Conservation (phyloP, 2,888 invertebrate genomes). For the Cephus pulcher region DNA sequence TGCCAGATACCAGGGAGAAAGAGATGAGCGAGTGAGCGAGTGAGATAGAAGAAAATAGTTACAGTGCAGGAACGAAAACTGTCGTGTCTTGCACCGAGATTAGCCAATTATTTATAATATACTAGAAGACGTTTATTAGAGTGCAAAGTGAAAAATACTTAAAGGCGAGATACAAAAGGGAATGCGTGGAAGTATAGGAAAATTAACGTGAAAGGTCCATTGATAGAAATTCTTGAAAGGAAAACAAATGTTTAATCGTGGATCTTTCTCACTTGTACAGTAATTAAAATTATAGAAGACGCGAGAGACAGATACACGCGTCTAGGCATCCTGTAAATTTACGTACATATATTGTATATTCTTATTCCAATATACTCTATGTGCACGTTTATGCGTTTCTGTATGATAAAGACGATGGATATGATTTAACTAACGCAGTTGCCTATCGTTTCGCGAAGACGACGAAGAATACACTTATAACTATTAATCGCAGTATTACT, state of each 20-base stretch:
- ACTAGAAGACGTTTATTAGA: not conserved
- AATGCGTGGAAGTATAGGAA: not conserved
- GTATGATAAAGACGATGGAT: not conserved
- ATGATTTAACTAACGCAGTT: conserved; percentile 15
- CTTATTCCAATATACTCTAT: not conserved
- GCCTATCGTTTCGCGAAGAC: conserved; percentile 41
- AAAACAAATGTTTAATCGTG: not conserved
- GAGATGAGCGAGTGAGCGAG: not conserved
- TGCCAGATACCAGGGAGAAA: not conserved
- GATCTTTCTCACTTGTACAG: not conserved
- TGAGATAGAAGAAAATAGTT: conserved; percentile 1
- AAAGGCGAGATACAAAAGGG: conserved; percentile 21
- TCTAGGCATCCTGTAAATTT: not conserved
- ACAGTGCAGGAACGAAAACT: not conserved
- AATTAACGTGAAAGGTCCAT: not conserved
- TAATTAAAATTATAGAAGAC: not conserved
- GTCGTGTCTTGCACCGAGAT: not conserved
- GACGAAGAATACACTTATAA: conserved; percentile 48
- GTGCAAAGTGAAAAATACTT: conserved; percentile 11
- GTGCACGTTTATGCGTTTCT: not conserved
- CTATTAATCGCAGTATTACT: conserved; percentile 65
- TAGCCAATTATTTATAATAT: conserved; percentile 14
- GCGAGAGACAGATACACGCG: not conserved
- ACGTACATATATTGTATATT: not conserved
- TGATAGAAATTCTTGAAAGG: not conserved